phyloP scores from a whole-genome alignment of 2,888 invertebrate genomes.

The Ormyrus rosae region DNA sequence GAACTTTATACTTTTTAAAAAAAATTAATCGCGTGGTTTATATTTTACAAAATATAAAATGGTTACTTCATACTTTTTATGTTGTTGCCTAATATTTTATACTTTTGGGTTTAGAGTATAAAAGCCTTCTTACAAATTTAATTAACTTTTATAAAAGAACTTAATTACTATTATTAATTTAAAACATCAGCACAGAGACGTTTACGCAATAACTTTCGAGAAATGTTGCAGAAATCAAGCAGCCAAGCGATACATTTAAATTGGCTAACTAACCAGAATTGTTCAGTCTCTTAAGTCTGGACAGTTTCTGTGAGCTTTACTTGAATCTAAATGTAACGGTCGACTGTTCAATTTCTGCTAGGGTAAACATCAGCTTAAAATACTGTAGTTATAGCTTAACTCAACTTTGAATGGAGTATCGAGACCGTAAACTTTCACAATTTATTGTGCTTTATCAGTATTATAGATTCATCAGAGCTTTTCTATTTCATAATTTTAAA shows the following conservation, averaged over 20 bases:
- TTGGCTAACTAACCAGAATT: slow-evolving; percentile 51
- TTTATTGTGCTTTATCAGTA: no score
- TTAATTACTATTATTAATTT: neutral
- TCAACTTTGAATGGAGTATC: slow-evolving; percentile 21
- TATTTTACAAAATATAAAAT: no score
- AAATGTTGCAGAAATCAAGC: slow-evolving; percentile 30
- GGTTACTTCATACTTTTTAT: no score
- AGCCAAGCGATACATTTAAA: slow-evolving; percentile 47
- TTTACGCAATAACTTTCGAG: neutral
- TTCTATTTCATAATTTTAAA: no score
- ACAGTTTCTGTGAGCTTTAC: slow-evolving; percentile 36
- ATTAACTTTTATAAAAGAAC: no score
- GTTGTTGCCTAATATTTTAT: no score
- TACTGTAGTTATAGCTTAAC: neutral
- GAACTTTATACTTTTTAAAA: no score
- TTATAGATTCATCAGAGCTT: no score
- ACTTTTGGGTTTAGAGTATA: no score
- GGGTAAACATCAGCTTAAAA: slow-evolving; percentile 38
- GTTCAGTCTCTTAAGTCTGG: slow-evolving; percentile 29
- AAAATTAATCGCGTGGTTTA: no score
- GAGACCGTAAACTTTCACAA: neutral
- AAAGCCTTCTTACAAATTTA: no score
- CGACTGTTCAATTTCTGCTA: slow-evolving; percentile 36
- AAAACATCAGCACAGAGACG: no score
- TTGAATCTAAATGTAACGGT: slow-evolving; percentile 34